Conservation (phyloP, 64 coral and sea anemone genomes). For the Stylophora pistillata region DNA sequence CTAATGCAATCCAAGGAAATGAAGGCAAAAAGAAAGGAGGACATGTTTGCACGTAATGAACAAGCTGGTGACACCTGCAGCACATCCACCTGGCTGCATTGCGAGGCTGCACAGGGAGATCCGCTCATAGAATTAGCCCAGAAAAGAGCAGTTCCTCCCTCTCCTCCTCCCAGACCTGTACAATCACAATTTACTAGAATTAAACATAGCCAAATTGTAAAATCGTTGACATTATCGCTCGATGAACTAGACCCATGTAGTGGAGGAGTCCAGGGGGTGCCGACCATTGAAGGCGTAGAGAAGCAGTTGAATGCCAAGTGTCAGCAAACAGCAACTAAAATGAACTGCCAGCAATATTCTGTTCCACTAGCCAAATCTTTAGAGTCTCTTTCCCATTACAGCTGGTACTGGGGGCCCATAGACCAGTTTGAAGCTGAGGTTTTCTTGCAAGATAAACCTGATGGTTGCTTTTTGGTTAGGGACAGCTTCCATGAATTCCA, state of each 20-base stretch:
- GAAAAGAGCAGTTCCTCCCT: not conserved
- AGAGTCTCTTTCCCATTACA: conserved; percentile 57
- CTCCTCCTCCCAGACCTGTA: not conserved
- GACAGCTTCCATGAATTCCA: conserved; percentile 77
- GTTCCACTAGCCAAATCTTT: not conserved
- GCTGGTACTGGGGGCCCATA: conserved; percentile 93
- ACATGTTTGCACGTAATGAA: not conserved
- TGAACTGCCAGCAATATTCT: not conserved
- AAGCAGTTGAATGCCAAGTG: not conserved
- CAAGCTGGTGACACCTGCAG: not conserved
- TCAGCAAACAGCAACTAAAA: not conserved
- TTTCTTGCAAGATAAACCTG: conserved; percentile 43
- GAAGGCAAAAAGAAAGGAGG: not conserved
- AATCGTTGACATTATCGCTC: not conserved
- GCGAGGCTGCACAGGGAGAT: not conserved
- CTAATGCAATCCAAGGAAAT: not conserved
- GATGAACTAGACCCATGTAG: not conserved
- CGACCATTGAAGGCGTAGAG: too few species aligned
- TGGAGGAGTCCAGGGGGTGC: not conserved
- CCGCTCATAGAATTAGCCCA: not conserved
- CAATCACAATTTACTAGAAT: not conserved
- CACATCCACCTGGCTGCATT: not conserved
- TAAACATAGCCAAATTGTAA: not conserved
- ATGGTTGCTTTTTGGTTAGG: conserved; percentile 81
- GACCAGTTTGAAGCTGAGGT: conserved; percentile 52